Conservation (phyloP, 2,888 invertebrate genomes). For the Allygus modestus region DNA sequence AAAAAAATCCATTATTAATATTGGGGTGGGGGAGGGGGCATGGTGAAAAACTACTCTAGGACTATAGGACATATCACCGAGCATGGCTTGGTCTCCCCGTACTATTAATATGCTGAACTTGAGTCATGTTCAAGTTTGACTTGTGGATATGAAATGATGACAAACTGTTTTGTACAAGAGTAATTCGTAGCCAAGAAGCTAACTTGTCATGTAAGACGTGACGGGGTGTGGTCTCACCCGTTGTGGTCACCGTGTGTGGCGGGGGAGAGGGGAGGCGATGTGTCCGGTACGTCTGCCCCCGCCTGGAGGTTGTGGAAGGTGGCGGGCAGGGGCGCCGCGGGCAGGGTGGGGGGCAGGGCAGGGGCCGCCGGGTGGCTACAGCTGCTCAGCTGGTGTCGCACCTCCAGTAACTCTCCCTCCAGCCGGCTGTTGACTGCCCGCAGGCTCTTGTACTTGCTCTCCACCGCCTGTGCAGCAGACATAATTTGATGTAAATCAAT, state of each 20-base stretch:
- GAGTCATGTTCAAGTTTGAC: no score
- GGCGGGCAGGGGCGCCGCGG: background rate
- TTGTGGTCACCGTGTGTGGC: slow-evolving; percentile 6
- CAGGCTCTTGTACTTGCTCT: slow-evolving; percentile 79
- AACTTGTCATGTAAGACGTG: no score
- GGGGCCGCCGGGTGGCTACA: background rate
- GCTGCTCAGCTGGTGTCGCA: slow-evolving; percentile 73
- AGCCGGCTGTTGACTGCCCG: slow-evolving; percentile 77
- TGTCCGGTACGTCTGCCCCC: slow-evolving; percentile 33
- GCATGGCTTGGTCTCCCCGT: no score
- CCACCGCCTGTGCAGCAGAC: slow-evolving; percentile 75
- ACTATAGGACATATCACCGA: no score
- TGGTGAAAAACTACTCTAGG: no score
- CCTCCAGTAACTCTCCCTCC: slow-evolving; percentile 78
- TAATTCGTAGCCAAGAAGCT: no score
- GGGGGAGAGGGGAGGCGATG: background rate
- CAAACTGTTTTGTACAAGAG: no score
- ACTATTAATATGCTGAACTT: no score
- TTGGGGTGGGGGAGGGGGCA: no score
- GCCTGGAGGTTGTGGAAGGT: slow-evolving; percentile 45
- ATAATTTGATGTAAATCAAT: background rate
- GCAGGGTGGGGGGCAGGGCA: slow-evolving; percentile 24
- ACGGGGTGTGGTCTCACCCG: no score
- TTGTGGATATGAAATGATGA: no score
- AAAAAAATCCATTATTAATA: no score